These are phyloP conservation scores for Carcharodon carcharias DNA, from an alignment of 2,797 vertebrate genomes.

Conservation along the genomic window DNA sequence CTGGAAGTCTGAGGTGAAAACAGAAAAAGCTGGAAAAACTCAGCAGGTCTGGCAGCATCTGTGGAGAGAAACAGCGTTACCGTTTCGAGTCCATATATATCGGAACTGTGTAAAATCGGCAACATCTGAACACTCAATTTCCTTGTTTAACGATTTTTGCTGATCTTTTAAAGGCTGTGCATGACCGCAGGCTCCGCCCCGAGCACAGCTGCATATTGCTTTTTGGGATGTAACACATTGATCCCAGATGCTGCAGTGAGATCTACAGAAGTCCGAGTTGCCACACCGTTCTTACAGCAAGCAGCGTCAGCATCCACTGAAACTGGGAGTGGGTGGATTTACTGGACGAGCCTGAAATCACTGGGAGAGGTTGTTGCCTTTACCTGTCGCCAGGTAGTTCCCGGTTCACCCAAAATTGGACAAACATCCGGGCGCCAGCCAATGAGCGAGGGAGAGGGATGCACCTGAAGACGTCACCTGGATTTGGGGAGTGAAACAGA, in stretches of 20 bases:
- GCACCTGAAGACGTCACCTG: constrained; percentile 29
- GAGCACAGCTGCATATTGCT: background rate
- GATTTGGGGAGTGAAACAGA: constrained; percentile 13
- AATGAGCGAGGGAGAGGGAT: background rate
- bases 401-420: background rate
- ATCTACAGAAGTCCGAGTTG: background rate
- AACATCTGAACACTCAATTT: background rate
- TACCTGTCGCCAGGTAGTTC: background rate
- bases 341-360: too few species aligned
- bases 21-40: too few species aligned
- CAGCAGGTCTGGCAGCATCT: too few species aligned
- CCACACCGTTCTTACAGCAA: background rate
- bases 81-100: too few species aligned
- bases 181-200: background rate
- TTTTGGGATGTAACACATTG: background rate
- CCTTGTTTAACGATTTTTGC: background rate
- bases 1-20: too few species aligned
- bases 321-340: background rate
- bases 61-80: too few species aligned
- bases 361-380: background rate
- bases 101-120: background rate
- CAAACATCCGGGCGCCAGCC: background rate
- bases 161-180: background rate
- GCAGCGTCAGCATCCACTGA: background rate
- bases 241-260: background rate